Percentiles rank a stretch among this genome's conserved stretches.
phyloP scores from a whole-genome alignment of 2,113 vertebrate species.

The Puntigrus tetrazona region DNA sequence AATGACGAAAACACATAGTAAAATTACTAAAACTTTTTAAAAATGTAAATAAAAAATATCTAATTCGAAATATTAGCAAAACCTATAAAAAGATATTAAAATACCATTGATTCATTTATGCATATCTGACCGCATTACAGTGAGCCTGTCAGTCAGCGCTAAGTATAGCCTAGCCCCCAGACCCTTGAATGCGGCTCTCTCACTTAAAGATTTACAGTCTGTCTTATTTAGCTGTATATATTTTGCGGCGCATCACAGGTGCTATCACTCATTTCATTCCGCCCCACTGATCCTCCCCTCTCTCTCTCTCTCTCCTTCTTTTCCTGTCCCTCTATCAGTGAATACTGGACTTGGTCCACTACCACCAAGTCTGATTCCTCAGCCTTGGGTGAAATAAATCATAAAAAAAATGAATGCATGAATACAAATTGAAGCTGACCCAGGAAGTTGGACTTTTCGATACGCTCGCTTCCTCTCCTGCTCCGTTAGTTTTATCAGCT shows the following conservation, averaged over 20 bases:
- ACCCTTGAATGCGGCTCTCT: conserved; percentile 15
- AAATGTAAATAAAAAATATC: neutral
- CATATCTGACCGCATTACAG: neutral
- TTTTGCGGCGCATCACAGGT: conserved; percentile 46
- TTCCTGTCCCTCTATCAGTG: conserved; percentile 32
- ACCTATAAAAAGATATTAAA: neutral
- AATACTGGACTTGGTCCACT: conserved; percentile 49
- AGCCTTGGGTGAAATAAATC: conserved; percentile 23
- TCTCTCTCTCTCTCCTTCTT: neutral
- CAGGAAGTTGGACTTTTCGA: conserved; percentile 53
- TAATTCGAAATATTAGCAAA: neutral
- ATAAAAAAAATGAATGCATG: conserved; percentile 44
- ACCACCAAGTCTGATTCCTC: conserved; percentile 42
- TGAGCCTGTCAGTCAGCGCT: neutral
- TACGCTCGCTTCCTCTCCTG: conserved; percentile 38
- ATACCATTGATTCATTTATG: neutral
- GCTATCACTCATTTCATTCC: conserved; percentile 55
- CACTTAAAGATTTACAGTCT: conserved; percentile 44
- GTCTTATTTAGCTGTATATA: conserved; percentile 48
- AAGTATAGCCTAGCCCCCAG: conserved; percentile 2
- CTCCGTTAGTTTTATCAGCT: conserved; percentile 55
- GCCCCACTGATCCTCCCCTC: conserved; percentile 39
- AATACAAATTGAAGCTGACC: conserved; percentile 48
- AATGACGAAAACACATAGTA: neutral
- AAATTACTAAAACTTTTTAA: neutral